Evolutionary conservation across 35 echinoderm and acorn worm species (phyloP).

Genomic region (Anneissia japonica): DNA sequence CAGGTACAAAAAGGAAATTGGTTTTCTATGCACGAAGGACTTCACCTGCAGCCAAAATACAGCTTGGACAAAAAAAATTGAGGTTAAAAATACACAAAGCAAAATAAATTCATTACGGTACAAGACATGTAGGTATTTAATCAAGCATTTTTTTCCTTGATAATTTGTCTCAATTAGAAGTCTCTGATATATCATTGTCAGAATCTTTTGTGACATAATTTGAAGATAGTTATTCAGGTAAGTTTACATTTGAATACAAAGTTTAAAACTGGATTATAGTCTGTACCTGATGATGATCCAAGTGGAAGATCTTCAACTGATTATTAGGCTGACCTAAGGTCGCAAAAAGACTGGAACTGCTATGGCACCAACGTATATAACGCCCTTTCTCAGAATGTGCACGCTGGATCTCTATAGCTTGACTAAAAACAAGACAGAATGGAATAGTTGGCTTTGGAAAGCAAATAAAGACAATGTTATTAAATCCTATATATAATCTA

Average conservation of each 20-base stretch:
- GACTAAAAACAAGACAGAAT: slow-evolving; percentile 18
- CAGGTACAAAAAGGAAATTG: neutral
- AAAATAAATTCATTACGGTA: neutral
- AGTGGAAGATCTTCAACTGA: slow-evolving; percentile 74
- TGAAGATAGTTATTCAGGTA: too few relatives aligned
- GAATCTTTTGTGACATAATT: too few relatives aligned
- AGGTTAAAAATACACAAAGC: neutral
- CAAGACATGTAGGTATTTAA: too few relatives aligned
- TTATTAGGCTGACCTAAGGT: slow-evolving; percentile 75
- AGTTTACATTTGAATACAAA: too few relatives aligned
- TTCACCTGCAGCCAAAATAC: neutral
- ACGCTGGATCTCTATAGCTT: slow-evolving; percentile 48
- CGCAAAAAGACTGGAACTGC: slow-evolving; percentile 68
- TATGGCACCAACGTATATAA: slow-evolving; percentile 65
- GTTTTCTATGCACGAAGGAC: neutral
- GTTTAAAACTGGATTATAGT: neutral
- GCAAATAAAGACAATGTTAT: too few relatives aligned
- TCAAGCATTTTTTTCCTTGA: neutral
- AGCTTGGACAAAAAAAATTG: neutral
- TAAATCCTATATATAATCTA: too few relatives aligned
- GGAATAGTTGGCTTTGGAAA: too few relatives aligned
- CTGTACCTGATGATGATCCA: slow-evolving; percentile 78
- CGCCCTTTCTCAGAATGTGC: slow-evolving; percentile 67
- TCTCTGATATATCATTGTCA: too few relatives aligned
- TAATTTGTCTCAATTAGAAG: too few relatives aligned